Conservation (phyloP, 1,140 invertebrate genomes). For the Drosophila varians region DNA sequence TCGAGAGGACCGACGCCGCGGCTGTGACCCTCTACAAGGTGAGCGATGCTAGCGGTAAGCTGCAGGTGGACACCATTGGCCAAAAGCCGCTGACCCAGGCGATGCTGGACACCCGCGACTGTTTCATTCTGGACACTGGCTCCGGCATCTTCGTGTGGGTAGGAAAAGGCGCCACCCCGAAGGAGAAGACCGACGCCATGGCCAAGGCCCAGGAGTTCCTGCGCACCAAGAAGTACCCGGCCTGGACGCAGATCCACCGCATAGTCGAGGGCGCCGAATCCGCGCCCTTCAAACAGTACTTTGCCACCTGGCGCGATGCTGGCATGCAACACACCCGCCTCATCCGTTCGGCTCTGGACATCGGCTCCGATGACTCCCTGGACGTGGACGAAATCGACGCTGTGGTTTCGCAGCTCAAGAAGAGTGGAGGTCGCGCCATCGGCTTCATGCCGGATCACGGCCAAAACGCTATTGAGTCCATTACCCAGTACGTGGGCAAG, state of each 20-base stretch:
- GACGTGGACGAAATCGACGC: conserved; percentile 73
- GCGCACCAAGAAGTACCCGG: conserved; percentile 89
- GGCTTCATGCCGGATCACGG: conserved; percentile 91
- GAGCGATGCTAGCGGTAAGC: conserved; percentile 88
- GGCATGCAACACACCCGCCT: conserved; percentile 86
- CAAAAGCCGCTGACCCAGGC: conserved; percentile 89
- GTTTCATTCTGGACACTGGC: conserved; percentile 93
- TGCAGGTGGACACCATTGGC: conserved; percentile 87
- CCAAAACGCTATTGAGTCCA: conserved; percentile 58
- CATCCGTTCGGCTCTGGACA: conserved; percentile 84
- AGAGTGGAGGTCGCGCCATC: conserved; percentile 85
- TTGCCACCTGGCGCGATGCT: conserved; percentile 88
- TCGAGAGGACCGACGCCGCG: conserved; percentile 86
- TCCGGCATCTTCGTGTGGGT: conserved; percentile 94
- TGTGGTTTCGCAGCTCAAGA: conserved; percentile 75
- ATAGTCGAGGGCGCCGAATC: conserved; percentile 90
- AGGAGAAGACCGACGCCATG: conserved; percentile 92
- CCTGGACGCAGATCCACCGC: conserved; percentile 89
- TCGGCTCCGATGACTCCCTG: conserved; percentile 71
- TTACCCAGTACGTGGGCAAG: conserved; percentile 65
- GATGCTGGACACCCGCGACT: conserved; percentile 91
- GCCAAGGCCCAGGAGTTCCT: conserved; percentile 90
- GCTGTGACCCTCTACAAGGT: conserved; percentile 88
- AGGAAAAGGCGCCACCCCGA: conserved; percentile 89
- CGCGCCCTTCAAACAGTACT: conserved; percentile 91